Evolutionary conservation across 2,888 invertebrate genomes (phyloP).

Genomic region (Entomobrya proxima): DNA sequence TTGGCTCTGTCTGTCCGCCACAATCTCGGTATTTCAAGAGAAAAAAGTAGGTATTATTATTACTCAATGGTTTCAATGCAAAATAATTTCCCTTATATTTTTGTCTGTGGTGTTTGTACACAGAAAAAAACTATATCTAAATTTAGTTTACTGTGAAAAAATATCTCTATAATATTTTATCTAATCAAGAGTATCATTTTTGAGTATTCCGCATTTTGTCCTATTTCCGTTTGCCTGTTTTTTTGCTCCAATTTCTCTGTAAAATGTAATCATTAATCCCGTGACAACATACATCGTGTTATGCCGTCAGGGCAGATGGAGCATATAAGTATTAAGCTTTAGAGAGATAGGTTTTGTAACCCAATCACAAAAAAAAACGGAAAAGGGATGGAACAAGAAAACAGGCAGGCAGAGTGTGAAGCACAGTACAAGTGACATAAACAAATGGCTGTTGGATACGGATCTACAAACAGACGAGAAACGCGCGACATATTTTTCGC

Average conservation of each 20-base stretch:
- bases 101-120: not conserved
- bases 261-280: conserved; percentile 43
- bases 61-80: not conserved
- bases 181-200: no score
- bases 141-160: no score
- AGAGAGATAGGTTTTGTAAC: no score
- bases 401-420: not conserved
- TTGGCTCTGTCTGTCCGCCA: not conserved
- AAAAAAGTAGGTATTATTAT: no score
- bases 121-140: not conserved
- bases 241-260: conserved; percentile 49
- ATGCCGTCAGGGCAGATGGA: conserved; percentile 20
- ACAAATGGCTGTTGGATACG: conserved; percentile 30
- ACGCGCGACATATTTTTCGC: not conserved
- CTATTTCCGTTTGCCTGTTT: conserved; percentile 41
- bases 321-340: not conserved
- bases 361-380: no score
- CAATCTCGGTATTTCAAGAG: not conserved
- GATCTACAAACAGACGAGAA: no score
- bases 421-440: conserved; percentile 30
- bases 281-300: conserved; percentile 46
- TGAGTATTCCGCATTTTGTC: conserved; percentile 9
- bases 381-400: not conserved
- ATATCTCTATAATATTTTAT: not conserved
- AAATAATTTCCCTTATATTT: not conserved